A percentile compares a stretch with the other conserved stretches of the same genome.
Conservation (phyloP, 2,113 vertebrate genomes). For the Typhlomys cinereus region DNA sequence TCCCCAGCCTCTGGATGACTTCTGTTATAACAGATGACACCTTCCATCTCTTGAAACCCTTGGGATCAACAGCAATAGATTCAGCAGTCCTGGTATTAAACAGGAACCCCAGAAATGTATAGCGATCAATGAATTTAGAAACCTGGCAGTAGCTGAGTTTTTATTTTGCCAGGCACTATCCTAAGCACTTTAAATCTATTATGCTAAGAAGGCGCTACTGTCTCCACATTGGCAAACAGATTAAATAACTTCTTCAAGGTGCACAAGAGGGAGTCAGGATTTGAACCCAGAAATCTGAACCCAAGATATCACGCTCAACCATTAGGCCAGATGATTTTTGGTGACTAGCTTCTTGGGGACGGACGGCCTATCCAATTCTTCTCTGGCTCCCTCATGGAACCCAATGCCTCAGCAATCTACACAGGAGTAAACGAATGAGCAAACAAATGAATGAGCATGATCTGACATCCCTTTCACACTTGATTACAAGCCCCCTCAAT, state of each 20-base stretch:
- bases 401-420: neutral
- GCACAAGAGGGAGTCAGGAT: neutral
- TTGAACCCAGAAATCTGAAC: neutral
- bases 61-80: too few species aligned
- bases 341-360: neutral
- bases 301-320: neutral
- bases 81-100: neutral
- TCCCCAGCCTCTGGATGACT: neutral
- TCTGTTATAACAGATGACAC: neutral
- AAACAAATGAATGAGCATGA: slow-evolving; percentile 56
- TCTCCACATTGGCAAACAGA: neutral
- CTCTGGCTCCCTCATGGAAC: neutral
- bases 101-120: neutral
- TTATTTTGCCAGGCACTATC: neutral
- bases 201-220: neutral
- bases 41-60: neutral
- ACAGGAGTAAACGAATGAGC: slow-evolving; percentile 16
- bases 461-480: slow-evolving; percentile 54
- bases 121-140: neutral
- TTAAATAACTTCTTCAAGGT: neutral
- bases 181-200: neutral
- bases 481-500: slow-evolving; percentile 58
- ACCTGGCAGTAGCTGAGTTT: neutral
- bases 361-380: neutral
- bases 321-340: neutral